Conservation (phyloP, 1,140 invertebrate genomes). For the Chironomus striatipennis region DNA sequence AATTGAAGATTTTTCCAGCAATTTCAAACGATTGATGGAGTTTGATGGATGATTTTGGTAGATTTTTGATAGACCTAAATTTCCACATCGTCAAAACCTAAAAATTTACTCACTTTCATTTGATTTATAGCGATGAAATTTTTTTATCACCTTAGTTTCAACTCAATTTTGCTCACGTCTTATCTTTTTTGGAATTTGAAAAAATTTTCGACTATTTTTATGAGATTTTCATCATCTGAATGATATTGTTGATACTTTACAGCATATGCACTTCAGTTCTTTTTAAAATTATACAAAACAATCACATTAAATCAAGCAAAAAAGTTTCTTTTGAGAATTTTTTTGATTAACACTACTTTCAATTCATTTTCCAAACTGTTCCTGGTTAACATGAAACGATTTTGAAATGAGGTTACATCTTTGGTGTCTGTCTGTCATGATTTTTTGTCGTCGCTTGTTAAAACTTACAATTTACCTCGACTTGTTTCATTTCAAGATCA, state of each 20-base stretch:
- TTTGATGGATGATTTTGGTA: not conserved
- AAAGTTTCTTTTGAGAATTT: not conserved
- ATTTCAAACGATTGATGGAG: not conserved
- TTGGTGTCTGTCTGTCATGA: not conserved
- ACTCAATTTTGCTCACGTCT: constrained; percentile 11
- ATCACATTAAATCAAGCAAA: constrained; percentile 15
- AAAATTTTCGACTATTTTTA: not conserved
- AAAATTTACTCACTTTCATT: constrained; percentile 17
- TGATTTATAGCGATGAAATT: not conserved
- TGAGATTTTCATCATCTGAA: not conserved
- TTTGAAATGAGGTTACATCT: not conserved
- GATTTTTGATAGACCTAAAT: not conserved
- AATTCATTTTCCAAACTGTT: constrained; percentile 15
- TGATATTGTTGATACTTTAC: not conserved
- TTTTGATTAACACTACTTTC: constrained; percentile 11
- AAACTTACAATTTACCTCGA: not conserved
- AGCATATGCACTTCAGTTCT: not conserved
- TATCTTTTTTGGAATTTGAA: not conserved
- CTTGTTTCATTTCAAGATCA: constrained; percentile 15
- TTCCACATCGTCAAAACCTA: not conserved
- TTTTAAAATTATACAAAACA: constrained; percentile 1
- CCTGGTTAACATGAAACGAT: not conserved
- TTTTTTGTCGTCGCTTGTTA: not conserved
- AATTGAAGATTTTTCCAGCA: not conserved
- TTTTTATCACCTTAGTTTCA: constrained; percentile 18